Percentiles rank a stretch among this genome's conserved stretches.
Evolutionary conservation across 2,888 invertebrate genomes (phyloP).

Genomic region (Lysandra bellargus): DNA sequence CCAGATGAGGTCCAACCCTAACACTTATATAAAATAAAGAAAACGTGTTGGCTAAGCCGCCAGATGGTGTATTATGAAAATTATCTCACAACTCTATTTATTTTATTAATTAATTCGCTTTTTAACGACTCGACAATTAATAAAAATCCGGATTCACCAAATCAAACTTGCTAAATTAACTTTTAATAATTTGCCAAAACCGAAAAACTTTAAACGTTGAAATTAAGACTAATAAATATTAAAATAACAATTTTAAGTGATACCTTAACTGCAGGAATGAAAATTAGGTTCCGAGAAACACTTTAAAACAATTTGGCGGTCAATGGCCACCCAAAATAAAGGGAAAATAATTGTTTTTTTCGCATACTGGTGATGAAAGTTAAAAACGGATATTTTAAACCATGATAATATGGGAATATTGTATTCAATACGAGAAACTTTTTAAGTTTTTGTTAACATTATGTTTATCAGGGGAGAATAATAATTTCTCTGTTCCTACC

Average conservation of each 20-base stretch:
- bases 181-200: neutral
- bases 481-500: neutral
- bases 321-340: neutral
- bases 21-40: too few relatives aligned
- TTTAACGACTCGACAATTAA: too few relatives aligned
- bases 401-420: neutral
- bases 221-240: constrained; percentile 4
- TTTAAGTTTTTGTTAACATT: neutral
- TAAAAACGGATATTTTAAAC: neutral
- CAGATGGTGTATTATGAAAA: too few relatives aligned
- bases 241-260: neutral
- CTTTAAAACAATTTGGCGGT: neutral
- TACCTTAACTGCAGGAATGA: neutral
- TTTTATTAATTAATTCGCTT: too few relatives aligned
- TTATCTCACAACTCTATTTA: too few relatives aligned
- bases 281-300: neutral
- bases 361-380: neutral
- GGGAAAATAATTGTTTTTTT: neutral
- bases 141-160: too few relatives aligned
- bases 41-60: too few relatives aligned
- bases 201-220: neutral
- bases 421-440: neutral
- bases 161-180: too few relatives aligned
- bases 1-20: too few relatives aligned
- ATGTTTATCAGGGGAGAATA: neutral